Evolutionary conservation across 2,113 vertebrate species (phyloP).

Genomic region (Aptenodytes forsteri): DNA sequence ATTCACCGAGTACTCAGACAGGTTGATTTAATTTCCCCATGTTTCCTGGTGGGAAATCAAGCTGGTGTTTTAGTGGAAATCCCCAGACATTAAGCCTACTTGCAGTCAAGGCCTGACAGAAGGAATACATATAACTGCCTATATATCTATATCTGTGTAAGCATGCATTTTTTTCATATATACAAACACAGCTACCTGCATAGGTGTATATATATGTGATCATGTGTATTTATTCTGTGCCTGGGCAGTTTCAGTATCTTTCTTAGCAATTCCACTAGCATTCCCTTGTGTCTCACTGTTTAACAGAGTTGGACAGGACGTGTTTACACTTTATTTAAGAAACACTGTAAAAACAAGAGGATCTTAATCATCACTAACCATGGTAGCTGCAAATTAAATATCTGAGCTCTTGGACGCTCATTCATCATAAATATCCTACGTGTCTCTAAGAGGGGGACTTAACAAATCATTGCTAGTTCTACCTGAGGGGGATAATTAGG

Average conservation of each 20-base stretch:
- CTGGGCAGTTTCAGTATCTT: neutral
- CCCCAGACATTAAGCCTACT: slow-evolving; percentile 1
- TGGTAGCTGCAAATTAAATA: slow-evolving; percentile 43
- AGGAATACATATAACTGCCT: neutral
- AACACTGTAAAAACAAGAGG: slow-evolving; percentile 36
- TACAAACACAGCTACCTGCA: neutral
- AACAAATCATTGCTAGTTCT: neutral
- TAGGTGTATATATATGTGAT: neutral
- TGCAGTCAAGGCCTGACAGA: neutral
- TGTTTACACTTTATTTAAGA: slow-evolving; percentile 47
- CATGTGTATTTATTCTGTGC: neutral
- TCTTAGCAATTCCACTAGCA: neutral
- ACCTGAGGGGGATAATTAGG: neutral
- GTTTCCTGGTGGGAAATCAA: slow-evolving; percentile 63
- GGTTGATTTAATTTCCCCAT: slow-evolving; percentile 54
- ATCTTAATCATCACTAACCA: slow-evolving; percentile 60
- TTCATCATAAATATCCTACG: neutral
- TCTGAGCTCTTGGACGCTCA: slow-evolving; percentile 16
- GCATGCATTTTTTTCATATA: neutral
- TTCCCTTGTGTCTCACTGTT: neutral
- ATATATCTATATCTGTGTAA: neutral
- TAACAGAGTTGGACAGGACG: neutral
- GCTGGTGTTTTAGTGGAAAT: slow-evolving; percentile 31
- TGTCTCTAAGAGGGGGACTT: neutral
- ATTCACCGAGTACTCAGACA: slow-evolving; percentile 6